Evolutionary conservation across 2,797 vertebrate species (phyloP), one percentile per base, ranked within the genome.

Genomic region (Podarcis lilfordi): DNA sequence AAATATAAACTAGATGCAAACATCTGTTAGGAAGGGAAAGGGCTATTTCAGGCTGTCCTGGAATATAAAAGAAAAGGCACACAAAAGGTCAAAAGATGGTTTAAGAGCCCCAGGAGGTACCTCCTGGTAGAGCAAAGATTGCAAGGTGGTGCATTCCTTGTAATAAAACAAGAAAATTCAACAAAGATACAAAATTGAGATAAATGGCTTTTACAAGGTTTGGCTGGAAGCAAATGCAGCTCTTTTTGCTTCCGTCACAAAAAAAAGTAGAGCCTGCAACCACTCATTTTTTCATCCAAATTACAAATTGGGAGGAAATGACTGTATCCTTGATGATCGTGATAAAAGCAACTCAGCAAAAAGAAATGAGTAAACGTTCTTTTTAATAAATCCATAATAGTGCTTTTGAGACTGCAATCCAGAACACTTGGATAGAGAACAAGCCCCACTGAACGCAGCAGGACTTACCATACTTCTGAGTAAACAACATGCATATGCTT

Each of bases 21-120:
- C 19, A 29, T 89, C 35, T 78, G n/a, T 5, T 17, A 64, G 32
- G 43, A 59, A 69, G 43, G 35, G 68, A 32, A 72, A 50, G 9
- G 2, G 80, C 45, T 23, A 13, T 68, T 37, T 29, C 64, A 37
- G 19, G n/a, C 35, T 21, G 29, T 3, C 19, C 71, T 66, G n/a
- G 66, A 84, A 83, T 13, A 86, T 61, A 74, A 86, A 83, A 74
- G n/a, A 71, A 77, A 82, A 40, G 29, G 1, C 29, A 77, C n/a
- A 19, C 15, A 2, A 86, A 79, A 86, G 61, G 2, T 79, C 82
- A 80, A 80, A 79, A 75, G 45, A 80, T 80, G n/a, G 45, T 6
- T 29, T 50, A n/a, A 50, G 45, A 84, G 80, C 80, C n/a, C 19
- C 32, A 84, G 23, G 82, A 87, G 15, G 8, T 80, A 2, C 75